These are phyloP conservation scores for Siphonodentalium dalli DNA, from an alignment of 2,888 invertebrate genomes.

Conservation along the genomic window DNA sequence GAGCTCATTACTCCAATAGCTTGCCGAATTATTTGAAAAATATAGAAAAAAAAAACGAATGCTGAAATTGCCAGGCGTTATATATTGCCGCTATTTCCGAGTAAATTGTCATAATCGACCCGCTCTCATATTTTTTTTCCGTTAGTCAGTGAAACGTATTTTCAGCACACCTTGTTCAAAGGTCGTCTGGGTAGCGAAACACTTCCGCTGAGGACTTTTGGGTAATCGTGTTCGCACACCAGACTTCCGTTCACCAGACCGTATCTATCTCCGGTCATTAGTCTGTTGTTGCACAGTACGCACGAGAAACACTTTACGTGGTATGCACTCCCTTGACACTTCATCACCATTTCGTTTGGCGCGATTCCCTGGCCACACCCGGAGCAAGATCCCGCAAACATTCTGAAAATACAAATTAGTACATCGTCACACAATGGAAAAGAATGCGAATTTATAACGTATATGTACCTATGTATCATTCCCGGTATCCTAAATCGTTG, in stretches of 20 bases:
- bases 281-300: constrained; percentile 88
- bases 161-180: too few relatives aligned
- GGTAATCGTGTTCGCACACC: constrained; percentile 95
- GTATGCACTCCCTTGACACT: constrained; percentile 78
- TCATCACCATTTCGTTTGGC: constrained; percentile 91
- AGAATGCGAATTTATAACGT: too few relatives aligned
- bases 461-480: too few relatives aligned
- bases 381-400: constrained; percentile 92
- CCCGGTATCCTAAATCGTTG: too few relatives aligned
- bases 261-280: constrained; percentile 91
- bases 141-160: too few relatives aligned
- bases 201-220: constrained; percentile 76
- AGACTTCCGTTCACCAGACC: constrained; percentile 88
- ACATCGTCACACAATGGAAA: not conserved
- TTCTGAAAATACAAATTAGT: constrained; percentile 70
- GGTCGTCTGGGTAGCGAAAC: constrained; percentile 39
- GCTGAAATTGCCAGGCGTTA: too few relatives aligned
- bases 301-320: constrained; percentile 96
- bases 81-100: too few relatives aligned
- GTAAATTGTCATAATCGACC: too few relatives aligned
- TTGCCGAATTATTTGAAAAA: too few relatives aligned
- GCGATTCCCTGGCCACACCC: constrained; percentile 92
- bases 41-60: too few relatives aligned
- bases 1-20: too few relatives aligned
- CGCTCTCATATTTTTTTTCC: too few relatives aligned